These are phyloP conservation scores for Labrus mixtus DNA, from an alignment of 2,113 vertebrate species.

Conservation along the genomic window DNA sequence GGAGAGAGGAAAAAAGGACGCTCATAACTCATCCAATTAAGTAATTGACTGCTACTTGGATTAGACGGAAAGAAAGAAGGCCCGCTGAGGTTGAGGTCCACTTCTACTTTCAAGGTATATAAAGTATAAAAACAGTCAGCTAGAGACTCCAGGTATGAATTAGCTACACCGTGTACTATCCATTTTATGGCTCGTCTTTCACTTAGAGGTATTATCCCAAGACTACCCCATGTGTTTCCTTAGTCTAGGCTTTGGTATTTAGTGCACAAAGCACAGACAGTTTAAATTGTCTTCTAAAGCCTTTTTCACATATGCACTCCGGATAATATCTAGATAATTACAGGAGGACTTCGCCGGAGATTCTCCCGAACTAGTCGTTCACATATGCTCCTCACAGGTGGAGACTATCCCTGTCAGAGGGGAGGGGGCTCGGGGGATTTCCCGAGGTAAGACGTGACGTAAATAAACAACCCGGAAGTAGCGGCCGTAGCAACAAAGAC, in stretches of 20 bases:
- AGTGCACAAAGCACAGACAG: neutral
- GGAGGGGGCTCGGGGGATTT: too few relatives aligned
- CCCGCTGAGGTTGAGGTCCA: conserved; percentile 56
- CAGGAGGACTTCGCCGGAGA: too few relatives aligned
- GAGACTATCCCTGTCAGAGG: too few relatives aligned
- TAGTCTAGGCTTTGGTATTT: neutral
- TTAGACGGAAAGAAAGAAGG: conserved; percentile 67
- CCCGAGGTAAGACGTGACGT: too few relatives aligned
- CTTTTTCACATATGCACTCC: too few relatives aligned
- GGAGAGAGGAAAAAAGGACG: conserved; percentile 60
- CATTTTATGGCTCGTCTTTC: conserved; percentile 24
- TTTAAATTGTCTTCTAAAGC: neutral
- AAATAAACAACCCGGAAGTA: too few relatives aligned
- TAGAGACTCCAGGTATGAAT: conserved; percentile 20
- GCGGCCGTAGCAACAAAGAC: too few relatives aligned
- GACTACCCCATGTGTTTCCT: neutral
- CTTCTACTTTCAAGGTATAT: conserved; percentile 16
- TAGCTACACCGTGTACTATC: conserved; percentile 9
- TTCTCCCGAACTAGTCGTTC: too few relatives aligned
- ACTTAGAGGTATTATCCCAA: neutral
- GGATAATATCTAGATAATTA: too few relatives aligned
- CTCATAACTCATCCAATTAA: conserved; percentile 82
- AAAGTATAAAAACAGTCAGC: conserved; percentile 15
- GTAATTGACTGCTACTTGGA: conserved; percentile 79
- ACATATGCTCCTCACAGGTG: too few relatives aligned